These are phyloP conservation scores for Conger conger DNA, from an alignment of 2,113 vertebrate species.

Conservation along the genomic window DNA sequence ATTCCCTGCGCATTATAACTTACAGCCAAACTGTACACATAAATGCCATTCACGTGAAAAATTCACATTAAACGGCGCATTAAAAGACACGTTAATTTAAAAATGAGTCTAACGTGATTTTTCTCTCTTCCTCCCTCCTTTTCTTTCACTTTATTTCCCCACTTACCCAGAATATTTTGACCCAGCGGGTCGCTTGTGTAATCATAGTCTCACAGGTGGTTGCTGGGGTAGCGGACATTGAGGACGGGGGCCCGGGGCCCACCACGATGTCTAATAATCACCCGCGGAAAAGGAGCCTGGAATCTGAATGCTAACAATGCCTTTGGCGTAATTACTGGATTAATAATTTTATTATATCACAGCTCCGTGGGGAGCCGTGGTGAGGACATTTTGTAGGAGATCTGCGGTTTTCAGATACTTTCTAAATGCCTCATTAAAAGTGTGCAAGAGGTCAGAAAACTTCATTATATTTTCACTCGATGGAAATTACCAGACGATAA, in stretches of 20 bases:
- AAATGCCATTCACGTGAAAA: too few species aligned
- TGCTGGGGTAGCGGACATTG: conserved; percentile 62
- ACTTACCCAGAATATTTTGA: conserved; percentile 19
- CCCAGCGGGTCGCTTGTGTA: conserved; percentile 28
- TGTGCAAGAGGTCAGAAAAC: conserved; percentile 96
- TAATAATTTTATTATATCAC: conserved; percentile 98
- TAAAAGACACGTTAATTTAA: too few species aligned
- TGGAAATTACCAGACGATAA: conserved; percentile 97
- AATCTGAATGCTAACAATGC: conserved; percentile 90
- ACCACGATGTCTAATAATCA: conserved; percentile 85
- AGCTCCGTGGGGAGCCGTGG: conserved; percentile 62
- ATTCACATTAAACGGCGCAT: too few species aligned
- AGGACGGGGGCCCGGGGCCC: conserved; percentile 60
- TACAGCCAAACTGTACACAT: too few species aligned
- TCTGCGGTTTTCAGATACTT: conserved; percentile 90
- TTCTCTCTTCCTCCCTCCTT: background rate
- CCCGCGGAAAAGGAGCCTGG: conserved; percentile 85
- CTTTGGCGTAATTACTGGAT: conserved; percentile 94
- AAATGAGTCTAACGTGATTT: background rate
- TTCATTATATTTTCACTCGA: conserved; percentile 99
- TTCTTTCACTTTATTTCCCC: background rate
- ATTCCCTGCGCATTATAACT: too few species aligned
- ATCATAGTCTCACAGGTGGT: conserved; percentile 71
- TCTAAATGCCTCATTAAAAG: conserved; percentile 95
- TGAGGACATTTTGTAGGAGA: conserved; percentile 87